Evolutionary conservation across 2,888 invertebrate species (phyloP), one percentile per base, ranked within the genome.

Genomic region (Drosophila paucipuncta): DNA sequence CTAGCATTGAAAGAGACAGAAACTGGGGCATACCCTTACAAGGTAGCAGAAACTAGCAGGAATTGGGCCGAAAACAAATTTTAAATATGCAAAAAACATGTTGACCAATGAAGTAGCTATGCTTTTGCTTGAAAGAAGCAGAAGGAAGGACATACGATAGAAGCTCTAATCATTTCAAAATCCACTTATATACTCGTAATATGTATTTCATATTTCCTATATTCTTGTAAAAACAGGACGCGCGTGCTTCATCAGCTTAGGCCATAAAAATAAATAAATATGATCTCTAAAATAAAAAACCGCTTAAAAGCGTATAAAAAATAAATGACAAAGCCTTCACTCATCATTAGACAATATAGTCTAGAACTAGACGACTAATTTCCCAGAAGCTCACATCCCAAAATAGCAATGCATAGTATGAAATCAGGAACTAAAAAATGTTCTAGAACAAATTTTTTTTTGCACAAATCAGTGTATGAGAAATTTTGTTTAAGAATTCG

Each of bases 401-500:
- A 79, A 77, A 64, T 79, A 79, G 63, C 53, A n/a, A 25, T 47
- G 47, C 18, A 47, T 7, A 37, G 7, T 13, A 25, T 28, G 5
- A 47, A 39, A 54, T 41, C 73, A 55, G 78, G 73, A 75, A 78
- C 58, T 66, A 25, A 35, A 57, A 73, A 55, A 61, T 64, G 41
- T 76, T 68, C 68, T 60, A 58, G 63, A 68, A 64, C 43, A 33
- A 66, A 30, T 37, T 61, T 25, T 22, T 22, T 25, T 16, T 16
- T 25, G 25, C 58, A 57, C 47, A 68, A 58, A 54, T 9, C 16
- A 1, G 35, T n/a, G 60, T 78, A 75, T 70, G 80, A 66, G 53
- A 71, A 80, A 69, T 63, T 25, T 31, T 65, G 50, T 65, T 59
- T 28, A 76, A 73, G 80, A 77, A 72, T 80, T 80, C 71, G 35